Conservation (phyloP, 2,888 invertebrate genomes). For the Xestia c-nigrum region DNA sequence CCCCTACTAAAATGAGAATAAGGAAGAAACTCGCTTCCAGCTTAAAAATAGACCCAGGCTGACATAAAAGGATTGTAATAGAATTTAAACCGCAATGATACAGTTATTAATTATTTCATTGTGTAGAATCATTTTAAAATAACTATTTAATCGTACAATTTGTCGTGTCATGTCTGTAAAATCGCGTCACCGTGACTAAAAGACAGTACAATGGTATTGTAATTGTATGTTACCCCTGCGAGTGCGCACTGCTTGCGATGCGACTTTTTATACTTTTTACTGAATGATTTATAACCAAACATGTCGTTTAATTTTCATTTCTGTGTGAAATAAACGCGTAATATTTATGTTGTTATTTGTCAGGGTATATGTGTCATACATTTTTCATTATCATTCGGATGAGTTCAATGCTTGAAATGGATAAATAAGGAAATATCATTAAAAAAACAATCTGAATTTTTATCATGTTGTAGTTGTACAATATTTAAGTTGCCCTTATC, state of each 20-base stretch:
- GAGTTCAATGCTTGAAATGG: neutral
- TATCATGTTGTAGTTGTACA: no score
- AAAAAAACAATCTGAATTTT: no score
- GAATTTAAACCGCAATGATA: conserved; percentile 55
- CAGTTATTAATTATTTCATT: conserved; percentile 63
- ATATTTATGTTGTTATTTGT: conserved; percentile 14
- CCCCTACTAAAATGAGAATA: conserved; percentile 6
- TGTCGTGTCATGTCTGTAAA: conserved; percentile 71
- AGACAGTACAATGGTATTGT: conserved; percentile 74
- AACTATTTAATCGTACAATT: conserved; percentile 79
- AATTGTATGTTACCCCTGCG: conserved; percentile 74
- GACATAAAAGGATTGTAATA: conserved; percentile 42
- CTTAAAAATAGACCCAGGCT: neutral
- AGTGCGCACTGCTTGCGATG: conserved; percentile 54
- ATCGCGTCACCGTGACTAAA: conserved; percentile 74
- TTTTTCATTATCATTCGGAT: neutral
- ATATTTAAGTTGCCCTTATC: no score
- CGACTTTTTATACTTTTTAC: conserved; percentile 63
- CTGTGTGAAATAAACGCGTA: conserved; percentile 22
- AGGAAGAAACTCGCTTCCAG: conserved; percentile 8
- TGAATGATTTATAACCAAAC: conserved; percentile 61
- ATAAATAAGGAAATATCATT: no score
- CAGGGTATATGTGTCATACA: neutral
- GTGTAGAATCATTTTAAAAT: conserved; percentile 68
- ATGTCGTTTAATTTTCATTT: conserved; percentile 34